Evolutionary conservation across 2,113 vertebrate species (phyloP), one percentile per base, ranked within the genome.

Genomic region (Sterrhoptilus dennistouni): DNA sequence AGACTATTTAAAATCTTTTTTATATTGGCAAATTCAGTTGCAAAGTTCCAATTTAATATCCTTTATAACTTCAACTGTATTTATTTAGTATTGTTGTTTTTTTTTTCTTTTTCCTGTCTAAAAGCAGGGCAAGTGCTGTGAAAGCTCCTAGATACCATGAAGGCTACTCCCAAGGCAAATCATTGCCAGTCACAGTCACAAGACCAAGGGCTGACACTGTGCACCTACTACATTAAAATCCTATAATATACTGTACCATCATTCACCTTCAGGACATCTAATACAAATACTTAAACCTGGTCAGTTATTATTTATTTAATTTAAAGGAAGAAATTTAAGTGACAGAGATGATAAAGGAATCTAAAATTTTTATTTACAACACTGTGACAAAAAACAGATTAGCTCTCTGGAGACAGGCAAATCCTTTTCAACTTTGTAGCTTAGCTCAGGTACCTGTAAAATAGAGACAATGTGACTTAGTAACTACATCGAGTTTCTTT

Each of bases 381-480:
- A 45, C 17, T 24, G 6, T 15, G 31, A 87, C 40, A 50, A 89
- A 89, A 89, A 65, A 0, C 33, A 28, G 1, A 20, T 28, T 38
- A 44, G 14, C 28, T 90, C 17, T 87, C 8, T 23, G 27, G 52
- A 14, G 28, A 72, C 24, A 20, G 47, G 21, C 22, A 93, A 72
- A 53, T 36, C 31, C 31, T 24, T 69, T 92, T 66, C 50, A 59
- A 18, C 50, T 63, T 66, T 44, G 20, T n/a, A 27, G 44, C 45
- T 93, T 5, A 72, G 20, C 25, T 93, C 36, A 65, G 0, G 1
- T 9, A 53, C 22, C 63, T 50, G 38, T 66, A 88, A 79, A 93
- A 91, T 0, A 52, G 31, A 90, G n/a, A 80, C 4, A 10, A 42
- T 3, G 28, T 0, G 0, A 90, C 33, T 70, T 15, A 63, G 18